Base-by-base conservation (phyloP, 2,888 invertebrate genomes). In the Maniola hyperantus region DNA sequence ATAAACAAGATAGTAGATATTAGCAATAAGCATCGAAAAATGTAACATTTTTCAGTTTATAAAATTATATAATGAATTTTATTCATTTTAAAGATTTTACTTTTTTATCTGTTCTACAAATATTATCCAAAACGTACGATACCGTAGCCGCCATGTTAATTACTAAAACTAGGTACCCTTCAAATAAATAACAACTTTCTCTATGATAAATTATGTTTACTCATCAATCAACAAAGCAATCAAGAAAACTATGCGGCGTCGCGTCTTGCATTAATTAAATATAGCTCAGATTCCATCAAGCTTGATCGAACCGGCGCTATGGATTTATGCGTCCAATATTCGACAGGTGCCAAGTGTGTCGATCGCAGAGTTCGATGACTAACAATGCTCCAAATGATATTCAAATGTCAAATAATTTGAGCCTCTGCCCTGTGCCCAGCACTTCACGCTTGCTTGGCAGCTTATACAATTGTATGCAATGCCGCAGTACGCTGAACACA, bases 261-360 rank as follows among this genome's bases (percentile, higher is more conserved):
- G 84, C 84, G 83, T 87, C 86, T 85, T 83, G 82, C 80, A 83
- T 82, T 85, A 87, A 90, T 88, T 91, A 91, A 89, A 92, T 92
- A 91, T 92, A 92, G 91, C 87, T 81, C 87, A 89, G 91, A 89
- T 89, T 91, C 86, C 89, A 89, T 91, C 89, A 90, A 84, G 85
- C 79, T 82, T 80, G 88, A 88, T 88, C 85, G 87, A 82, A 79
- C 83, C 80, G 86, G 87, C 85, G 89, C 88, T 91, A 91, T 92
- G 92, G 89, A 91, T 92, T 91, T 91, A 91, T 91, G 89, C 88
- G 88, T 85, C 84, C 89, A 91, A 90, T 93, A 92, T 92, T 93
- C 91, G 91, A 90, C 90, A 90, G 89, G 91, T 93, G 93, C 93
- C 93, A 93, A 93, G 92, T 93, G 92, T 93, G 92, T 89, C 93